A percentile compares a stretch with the other conserved stretches of the same genome.
Conservation (phyloP, 1,140 invertebrate species). For the Venturia canescens region DNA sequence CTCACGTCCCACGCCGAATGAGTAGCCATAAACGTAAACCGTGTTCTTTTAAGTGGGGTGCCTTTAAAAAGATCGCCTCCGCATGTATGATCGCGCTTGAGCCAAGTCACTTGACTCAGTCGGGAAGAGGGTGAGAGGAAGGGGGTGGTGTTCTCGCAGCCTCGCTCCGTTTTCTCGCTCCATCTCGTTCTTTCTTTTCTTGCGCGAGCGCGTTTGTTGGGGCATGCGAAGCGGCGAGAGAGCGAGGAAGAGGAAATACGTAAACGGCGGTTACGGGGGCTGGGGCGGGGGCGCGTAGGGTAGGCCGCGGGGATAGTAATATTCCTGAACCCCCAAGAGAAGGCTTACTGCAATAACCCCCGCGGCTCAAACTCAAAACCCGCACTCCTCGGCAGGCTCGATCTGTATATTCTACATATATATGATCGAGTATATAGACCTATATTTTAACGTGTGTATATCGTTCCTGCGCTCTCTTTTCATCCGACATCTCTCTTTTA, state of each 20-base stretch:
- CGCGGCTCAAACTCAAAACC: conserved; percentile 72
- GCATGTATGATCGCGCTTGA: conserved; percentile 70
- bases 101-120: conserved; percentile 58
- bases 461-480: conserved; percentile 28
- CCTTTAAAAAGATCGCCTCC: conserved; percentile 75
- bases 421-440: not conserved
- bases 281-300: conserved; percentile 48
- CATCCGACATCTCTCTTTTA: conserved; percentile 5
- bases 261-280: conserved; percentile 51
- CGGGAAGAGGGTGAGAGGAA: conserved; percentile 17
- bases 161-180: conserved; percentile 28
- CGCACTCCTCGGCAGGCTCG: conserved; percentile 60
- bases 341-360: conserved; percentile 77
- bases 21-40: conserved; percentile 77
- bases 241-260: conserved; percentile 41
- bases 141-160: conserved; percentile 40
- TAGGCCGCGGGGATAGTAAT: conserved; percentile 68
- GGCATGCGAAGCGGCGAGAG: conserved; percentile 46
- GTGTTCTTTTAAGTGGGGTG: conserved; percentile 76
- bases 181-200: not conserved
- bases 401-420: conserved; percentile 58
- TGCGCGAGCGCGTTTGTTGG: conserved; percentile 13
- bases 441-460: not conserved
- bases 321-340: conserved; percentile 76
- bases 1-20: conserved; percentile 68